A percentile compares a stretch with the other conserved stretches of the same genome.
These are phyloP conservation scores for Drosophila greeni DNA, from an alignment of 2,888 invertebrate species.

Conservation along the genomic window DNA sequence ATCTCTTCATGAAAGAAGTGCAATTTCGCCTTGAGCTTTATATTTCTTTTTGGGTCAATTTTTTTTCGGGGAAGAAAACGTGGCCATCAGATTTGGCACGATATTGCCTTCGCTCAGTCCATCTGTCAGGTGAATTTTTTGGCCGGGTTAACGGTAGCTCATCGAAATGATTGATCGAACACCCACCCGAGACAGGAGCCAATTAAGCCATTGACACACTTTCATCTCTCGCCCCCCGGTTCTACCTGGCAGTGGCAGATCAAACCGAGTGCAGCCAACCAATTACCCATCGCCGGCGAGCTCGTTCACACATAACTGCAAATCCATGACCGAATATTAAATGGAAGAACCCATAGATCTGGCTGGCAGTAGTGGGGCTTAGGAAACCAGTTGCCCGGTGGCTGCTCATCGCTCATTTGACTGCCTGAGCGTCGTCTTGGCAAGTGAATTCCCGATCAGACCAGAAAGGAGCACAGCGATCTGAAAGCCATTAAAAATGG, in stretches of 20 bases:
- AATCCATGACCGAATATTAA: slow-evolving; percentile 68
- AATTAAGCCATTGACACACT: slow-evolving; percentile 66
- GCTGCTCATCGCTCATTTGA: slow-evolving; percentile 53
- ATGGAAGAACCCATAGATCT: slow-evolving; percentile 30
- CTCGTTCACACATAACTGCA: slow-evolving; percentile 62
- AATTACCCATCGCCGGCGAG: slow-evolving; percentile 49
- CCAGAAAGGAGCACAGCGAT: slow-evolving; percentile 22
- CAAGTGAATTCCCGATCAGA: slow-evolving; percentile 34
- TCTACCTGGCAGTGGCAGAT: slow-evolving; percentile 17
- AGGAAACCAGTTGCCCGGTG: slow-evolving; percentile 42
- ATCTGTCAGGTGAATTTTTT: slow-evolving; percentile 22
- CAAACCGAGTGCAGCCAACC: slow-evolving; percentile 23
- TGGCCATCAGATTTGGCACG: slow-evolving; percentile 36
- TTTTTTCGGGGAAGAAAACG: background rate
- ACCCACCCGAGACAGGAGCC: slow-evolving; percentile 53
- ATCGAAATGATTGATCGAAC: slow-evolving; percentile 59
- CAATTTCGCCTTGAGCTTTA: slow-evolving; percentile 9
- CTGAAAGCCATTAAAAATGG: slow-evolving; percentile 57
- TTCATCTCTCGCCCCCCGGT: slow-evolving; percentile 26
- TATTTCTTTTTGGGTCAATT: background rate
- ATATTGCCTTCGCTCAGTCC: slow-evolving; percentile 40
- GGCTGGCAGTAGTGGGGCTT: background rate
- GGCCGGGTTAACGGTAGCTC: slow-evolving; percentile 41
- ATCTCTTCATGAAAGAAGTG: slow-evolving; percentile 4
- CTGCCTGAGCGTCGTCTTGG: slow-evolving; percentile 53